Conservation (phyloP, 2,888 invertebrate genomes). For the Plagodis dolabraria region DNA sequence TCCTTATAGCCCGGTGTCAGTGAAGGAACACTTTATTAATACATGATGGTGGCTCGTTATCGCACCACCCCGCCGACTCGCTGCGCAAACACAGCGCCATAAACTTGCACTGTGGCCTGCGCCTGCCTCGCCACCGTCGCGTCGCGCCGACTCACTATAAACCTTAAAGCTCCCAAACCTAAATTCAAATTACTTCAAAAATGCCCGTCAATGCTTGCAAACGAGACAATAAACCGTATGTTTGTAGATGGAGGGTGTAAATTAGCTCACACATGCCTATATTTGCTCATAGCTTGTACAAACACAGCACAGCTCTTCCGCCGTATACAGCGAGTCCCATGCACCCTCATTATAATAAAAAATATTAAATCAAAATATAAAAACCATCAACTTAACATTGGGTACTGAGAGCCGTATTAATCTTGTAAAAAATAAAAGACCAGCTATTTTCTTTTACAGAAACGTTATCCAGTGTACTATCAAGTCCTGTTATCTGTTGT, state of each 20-base stretch:
- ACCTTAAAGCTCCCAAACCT: slow-evolving; percentile 4
- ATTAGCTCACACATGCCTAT: slow-evolving; percentile 7
- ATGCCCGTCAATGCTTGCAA: background rate
- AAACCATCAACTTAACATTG: no score
- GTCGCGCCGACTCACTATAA: background rate
- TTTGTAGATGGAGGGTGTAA: slow-evolving; percentile 8
- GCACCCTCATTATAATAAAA: background rate
- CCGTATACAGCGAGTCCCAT: slow-evolving; percentile 1
- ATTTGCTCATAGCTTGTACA: slow-evolving; percentile 20
- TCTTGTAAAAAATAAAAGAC: no score
- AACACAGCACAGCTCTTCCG: slow-evolving; percentile 32
- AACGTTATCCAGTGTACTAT: no score
- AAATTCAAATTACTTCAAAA: background rate
- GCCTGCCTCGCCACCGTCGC: background rate
- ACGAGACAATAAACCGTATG: slow-evolving; percentile 7
- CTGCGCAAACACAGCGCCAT: slow-evolving; percentile 20
- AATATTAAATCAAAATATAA: no score
- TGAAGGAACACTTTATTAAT: no score
- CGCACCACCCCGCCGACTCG: slow-evolving; percentile 3
- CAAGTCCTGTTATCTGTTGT: no score
- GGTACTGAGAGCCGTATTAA: no score
- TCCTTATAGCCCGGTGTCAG: no score
- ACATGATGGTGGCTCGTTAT: background rate
- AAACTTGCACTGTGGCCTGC: slow-evolving; percentile 11
- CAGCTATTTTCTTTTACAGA: no score